Conservation (phyloP, 1,140 invertebrate species). For the Bombus difficillimus region DNA sequence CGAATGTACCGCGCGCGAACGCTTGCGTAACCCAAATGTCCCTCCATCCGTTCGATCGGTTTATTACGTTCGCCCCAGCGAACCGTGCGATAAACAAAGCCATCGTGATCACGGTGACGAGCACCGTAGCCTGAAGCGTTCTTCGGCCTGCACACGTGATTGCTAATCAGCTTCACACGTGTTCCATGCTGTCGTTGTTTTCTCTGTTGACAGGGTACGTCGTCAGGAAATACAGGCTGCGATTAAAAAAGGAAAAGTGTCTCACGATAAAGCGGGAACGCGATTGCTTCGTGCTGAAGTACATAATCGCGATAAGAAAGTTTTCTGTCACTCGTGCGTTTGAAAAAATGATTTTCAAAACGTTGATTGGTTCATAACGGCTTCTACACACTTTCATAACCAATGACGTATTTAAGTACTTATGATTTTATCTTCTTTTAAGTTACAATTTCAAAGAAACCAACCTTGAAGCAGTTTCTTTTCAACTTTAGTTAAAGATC, state of each 20-base stretch:
- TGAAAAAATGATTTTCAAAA: too few relatives aligned
- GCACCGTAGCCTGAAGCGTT: slow-evolving; percentile 17
- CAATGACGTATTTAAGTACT: too few relatives aligned
- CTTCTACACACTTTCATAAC: too few relatives aligned
- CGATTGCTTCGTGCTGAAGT: too few relatives aligned
- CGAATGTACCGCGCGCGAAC: slow-evolving; percentile 19
- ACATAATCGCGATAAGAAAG: too few relatives aligned
- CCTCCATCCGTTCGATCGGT: slow-evolving; percentile 59
- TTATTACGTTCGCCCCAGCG: slow-evolving; percentile 50
- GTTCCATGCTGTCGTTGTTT: not conserved
- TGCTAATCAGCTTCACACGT: slow-evolving; percentile 59
- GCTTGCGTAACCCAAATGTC: slow-evolving; percentile 62
- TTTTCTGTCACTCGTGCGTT: too few relatives aligned
- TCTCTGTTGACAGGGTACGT: not conserved
- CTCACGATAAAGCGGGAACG: not conserved
- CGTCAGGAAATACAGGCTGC: not conserved
- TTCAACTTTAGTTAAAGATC: too few relatives aligned
- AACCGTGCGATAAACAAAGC: slow-evolving; percentile 60
- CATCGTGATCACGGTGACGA: slow-evolving; percentile 5
- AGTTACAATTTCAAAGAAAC: too few relatives aligned
- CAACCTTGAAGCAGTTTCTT: too few relatives aligned
- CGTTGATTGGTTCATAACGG: too few relatives aligned
- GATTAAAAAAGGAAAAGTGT: not conserved
- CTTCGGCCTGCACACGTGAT: slow-evolving; percentile 49
- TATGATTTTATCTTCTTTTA: too few relatives aligned